These are phyloP conservation scores for Lagopus leucura DNA, from an alignment of 2,113 vertebrate genomes.

Conservation along the genomic window DNA sequence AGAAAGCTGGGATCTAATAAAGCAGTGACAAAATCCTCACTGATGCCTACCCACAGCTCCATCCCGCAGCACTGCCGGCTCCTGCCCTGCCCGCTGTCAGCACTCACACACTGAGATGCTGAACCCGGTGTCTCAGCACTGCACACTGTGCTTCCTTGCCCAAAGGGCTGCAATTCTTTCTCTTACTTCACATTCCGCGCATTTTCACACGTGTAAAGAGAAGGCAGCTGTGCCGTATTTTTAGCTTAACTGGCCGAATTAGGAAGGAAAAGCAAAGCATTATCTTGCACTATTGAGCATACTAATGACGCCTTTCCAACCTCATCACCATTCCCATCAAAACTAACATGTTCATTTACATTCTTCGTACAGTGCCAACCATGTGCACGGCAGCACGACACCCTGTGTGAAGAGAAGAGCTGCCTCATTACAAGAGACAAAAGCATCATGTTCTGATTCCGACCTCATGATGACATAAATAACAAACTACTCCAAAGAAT, in stretches of 20 bases:
- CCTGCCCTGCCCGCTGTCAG: not conserved
- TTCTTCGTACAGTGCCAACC: conserved; percentile 52
- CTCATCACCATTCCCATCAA: conserved; percentile 60
- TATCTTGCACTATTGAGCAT: conserved; percentile 40
- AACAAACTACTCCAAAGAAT: conserved; percentile 27
- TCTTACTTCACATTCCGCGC: conserved; percentile 22
- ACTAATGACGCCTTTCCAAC: conserved; percentile 53
- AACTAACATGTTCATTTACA: conserved; percentile 61
- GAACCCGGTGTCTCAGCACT: not conserved
- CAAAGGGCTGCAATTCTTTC: not conserved
- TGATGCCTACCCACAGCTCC: not conserved
- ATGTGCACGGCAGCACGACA: not conserved
- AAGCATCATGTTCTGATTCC: conserved; percentile 24
- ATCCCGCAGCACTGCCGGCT: not conserved
- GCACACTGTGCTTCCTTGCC: not conserved
- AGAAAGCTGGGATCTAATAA: not conserved
- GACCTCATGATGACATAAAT: not conserved
- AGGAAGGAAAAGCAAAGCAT: conserved; percentile 46
- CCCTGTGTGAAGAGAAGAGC: conserved; percentile 8
- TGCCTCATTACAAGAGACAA: not conserved
- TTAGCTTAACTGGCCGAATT: conserved; percentile 31
- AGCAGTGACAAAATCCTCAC: not conserved
- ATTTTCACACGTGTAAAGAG: conserved; percentile 21
- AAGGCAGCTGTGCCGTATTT: conserved; percentile 55
- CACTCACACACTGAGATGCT: fast-evolving